Conservation (phyloP, 1,140 invertebrate species). For the Eufriesea mexicana region DNA sequence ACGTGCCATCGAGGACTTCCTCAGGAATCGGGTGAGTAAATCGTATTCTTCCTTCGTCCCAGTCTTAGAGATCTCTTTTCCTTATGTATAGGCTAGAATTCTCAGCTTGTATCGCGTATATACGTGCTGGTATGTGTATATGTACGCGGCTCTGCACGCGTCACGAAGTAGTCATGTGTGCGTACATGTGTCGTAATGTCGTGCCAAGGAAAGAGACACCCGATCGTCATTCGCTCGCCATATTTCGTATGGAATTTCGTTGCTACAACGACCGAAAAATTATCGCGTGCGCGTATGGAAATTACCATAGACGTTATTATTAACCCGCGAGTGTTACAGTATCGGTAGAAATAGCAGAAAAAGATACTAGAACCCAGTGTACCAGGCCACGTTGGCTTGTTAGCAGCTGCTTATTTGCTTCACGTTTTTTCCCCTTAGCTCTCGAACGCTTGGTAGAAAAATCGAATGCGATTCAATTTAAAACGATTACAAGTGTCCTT, state of each 20-base stretch:
- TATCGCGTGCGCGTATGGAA: too few species aligned
- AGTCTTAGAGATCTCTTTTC: neutral
- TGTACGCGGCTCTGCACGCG: conserved; percentile 11
- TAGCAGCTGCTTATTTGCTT: conserved; percentile 52
- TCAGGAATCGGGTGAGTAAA: conserved; percentile 91
- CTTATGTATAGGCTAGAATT: conserved; percentile 48
- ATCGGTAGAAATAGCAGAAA: conserved; percentile 10
- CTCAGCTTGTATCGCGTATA: conserved; percentile 1
- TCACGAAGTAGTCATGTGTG: conserved; percentile 41
- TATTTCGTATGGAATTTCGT: conserved; percentile 64
- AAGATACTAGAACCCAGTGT: conserved; percentile 18
- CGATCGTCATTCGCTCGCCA: conserved; percentile 62
- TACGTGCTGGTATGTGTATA: conserved; percentile 11
- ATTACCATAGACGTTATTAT: neutral
- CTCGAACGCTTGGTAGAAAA: neutral
- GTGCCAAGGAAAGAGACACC: conserved; percentile 62
- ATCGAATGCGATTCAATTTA: conserved; percentile 7
- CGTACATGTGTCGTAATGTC: conserved; percentile 72
- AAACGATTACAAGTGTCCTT: conserved; percentile 5
- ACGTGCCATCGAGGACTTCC: conserved; percentile 94
- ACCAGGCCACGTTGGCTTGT: conserved; percentile 48
- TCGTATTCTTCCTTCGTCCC: neutral
- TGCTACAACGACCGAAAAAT: neutral
- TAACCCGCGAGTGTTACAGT: neutral
- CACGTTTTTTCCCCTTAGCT: conserved; percentile 1